Conservation (phyloP, 2,888 invertebrate genomes). For the Parascotia fuliginaria region DNA sequence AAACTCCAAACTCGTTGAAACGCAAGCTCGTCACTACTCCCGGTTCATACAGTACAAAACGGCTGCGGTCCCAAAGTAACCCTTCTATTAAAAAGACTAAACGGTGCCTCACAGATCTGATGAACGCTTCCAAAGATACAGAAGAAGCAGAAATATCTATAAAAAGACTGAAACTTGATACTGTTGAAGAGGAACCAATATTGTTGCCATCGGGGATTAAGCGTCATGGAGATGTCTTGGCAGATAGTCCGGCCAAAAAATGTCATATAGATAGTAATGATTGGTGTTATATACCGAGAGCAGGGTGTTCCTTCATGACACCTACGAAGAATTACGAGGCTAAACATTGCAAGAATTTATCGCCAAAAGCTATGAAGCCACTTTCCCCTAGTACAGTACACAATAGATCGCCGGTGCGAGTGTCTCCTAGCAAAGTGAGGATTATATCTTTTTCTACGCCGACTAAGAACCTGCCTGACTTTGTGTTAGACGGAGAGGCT, state of each 20-base stretch:
- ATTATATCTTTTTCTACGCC: conserved; percentile 80
- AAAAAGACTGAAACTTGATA: conserved; percentile 58
- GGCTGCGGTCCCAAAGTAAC: conserved; percentile 33
- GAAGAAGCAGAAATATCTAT: conserved; percentile 50
- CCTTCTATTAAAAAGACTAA: conserved; percentile 58
- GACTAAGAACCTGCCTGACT: conserved; percentile 91
- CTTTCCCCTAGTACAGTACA: conserved; percentile 45
- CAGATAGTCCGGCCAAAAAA: conserved; percentile 39
- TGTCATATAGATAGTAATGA: conserved; percentile 37
- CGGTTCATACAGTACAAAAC: conserved; percentile 47
- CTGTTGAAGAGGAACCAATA: conserved; percentile 38
- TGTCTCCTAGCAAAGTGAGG: conserved; percentile 54
- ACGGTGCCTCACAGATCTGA: conserved; percentile 71
- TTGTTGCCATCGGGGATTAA: conserved; percentile 57
- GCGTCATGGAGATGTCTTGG: conserved; percentile 60
- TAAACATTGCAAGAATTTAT: conserved; percentile 53
- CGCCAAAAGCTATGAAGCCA: conserved; percentile 57
- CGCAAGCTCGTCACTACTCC: conserved; percentile 56
- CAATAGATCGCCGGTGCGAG: conserved; percentile 50
- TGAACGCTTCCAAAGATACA: conserved; percentile 61
- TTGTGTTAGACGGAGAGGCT: conserved; percentile 90
- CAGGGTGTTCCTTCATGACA: conserved; percentile 67
- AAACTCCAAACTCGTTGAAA: conserved; percentile 81
- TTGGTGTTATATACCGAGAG: conserved; percentile 60
- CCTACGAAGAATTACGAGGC: conserved; percentile 68